Percentiles rank a stretch among this genome's conserved stretches.
Conservation (phyloP, 2,888 invertebrate genomes). For the Chrysomela aeneicollis region DNA sequence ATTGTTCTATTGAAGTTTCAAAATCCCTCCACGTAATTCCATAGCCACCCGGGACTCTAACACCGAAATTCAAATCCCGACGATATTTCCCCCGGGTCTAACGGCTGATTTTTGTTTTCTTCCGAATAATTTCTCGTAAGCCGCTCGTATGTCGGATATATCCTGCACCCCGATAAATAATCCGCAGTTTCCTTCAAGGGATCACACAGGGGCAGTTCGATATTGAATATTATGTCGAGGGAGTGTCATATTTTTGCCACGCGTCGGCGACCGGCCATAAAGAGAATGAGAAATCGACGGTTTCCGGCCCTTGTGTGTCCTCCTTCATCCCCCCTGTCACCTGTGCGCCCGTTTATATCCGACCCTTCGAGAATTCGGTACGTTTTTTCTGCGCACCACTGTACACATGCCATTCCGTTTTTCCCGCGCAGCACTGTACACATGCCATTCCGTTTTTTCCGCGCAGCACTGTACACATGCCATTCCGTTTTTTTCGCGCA, state of each 20-base stretch:
- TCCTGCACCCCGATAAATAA: slow-evolving; percentile 48
- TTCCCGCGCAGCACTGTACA: too few species aligned
- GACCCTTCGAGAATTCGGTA: too few species aligned
- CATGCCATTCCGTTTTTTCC: too few species aligned
- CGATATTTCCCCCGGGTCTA: slow-evolving; percentile 52
- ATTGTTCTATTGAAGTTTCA: neutral
- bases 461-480: too few species aligned
- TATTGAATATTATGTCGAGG: slow-evolving; percentile 43
- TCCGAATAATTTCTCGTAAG: slow-evolving; percentile 48
- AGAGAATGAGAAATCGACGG: slow-evolving; percentile 31
- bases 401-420: too few species aligned
- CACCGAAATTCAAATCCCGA: slow-evolving; percentile 50
- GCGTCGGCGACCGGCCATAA: slow-evolving; percentile 9
- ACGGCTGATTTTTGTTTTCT: slow-evolving; percentile 49
- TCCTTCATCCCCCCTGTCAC: too few species aligned
- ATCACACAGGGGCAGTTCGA: slow-evolving; percentile 44
- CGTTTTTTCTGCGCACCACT: too few species aligned
- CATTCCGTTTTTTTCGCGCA: too few species aligned
- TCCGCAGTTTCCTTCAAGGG: slow-evolving; percentile 49
- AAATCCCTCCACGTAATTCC: slow-evolving; percentile 8
- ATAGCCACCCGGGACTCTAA: slow-evolving; percentile 25
- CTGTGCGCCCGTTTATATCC: too few species aligned
- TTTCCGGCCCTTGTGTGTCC: slow-evolving; percentile 20
- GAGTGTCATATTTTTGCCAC: slow-evolving; percentile 38
- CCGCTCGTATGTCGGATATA: slow-evolving; percentile 19